A percentile compares a stretch with the other conserved stretches of the same genome.
These are phyloP conservation scores for Pentamera pediparva DNA, from an alignment of 53 echinoderm and acorn worm species.

Conservation along the genomic window DNA sequence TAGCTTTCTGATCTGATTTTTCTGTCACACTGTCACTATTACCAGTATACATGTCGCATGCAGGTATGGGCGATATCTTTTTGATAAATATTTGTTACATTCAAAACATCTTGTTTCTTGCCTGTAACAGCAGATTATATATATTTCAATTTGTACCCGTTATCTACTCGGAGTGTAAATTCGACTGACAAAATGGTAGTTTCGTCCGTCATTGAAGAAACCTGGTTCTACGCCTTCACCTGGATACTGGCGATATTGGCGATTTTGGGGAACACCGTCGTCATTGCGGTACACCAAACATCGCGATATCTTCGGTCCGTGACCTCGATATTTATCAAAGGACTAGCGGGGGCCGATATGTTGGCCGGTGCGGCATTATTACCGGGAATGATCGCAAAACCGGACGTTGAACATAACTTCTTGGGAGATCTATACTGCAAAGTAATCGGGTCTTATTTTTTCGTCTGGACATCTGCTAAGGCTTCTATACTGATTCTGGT, in stretches of 20 bases:
- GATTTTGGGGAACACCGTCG: constrained; percentile 54
- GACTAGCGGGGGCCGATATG: constrained; percentile 52
- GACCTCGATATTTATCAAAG: constrained; percentile 60
- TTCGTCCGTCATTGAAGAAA: constrained; percentile 8
- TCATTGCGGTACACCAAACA: constrained; percentile 43
- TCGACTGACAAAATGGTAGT: no score
- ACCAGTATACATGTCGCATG: no score
- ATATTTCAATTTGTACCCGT: no score
- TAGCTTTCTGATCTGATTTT: no score
- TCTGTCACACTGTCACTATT: no score
- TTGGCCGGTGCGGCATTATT: constrained; percentile 40
- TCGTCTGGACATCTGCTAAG: constrained; percentile 74
- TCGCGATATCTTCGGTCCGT: constrained; percentile 44
- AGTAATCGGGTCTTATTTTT: constrained; percentile 62
- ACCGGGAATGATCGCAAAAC: constrained; percentile 28
- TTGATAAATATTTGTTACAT: no score
- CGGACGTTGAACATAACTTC: constrained; percentile 11
- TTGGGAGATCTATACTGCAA: constrained; percentile 73
- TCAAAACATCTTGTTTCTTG: no score
- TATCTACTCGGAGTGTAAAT: no score
- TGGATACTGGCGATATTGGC: constrained; percentile 43
- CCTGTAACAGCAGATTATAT: no score
- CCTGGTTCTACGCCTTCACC: constrained; percentile 30
- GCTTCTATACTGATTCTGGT: constrained; percentile 74
- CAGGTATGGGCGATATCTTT: no score